Evolutionary conservation across 2,888 invertebrate species (phyloP), one percentile per base, ranked within the genome.

Genomic region (Agrotis clavis): DNA sequence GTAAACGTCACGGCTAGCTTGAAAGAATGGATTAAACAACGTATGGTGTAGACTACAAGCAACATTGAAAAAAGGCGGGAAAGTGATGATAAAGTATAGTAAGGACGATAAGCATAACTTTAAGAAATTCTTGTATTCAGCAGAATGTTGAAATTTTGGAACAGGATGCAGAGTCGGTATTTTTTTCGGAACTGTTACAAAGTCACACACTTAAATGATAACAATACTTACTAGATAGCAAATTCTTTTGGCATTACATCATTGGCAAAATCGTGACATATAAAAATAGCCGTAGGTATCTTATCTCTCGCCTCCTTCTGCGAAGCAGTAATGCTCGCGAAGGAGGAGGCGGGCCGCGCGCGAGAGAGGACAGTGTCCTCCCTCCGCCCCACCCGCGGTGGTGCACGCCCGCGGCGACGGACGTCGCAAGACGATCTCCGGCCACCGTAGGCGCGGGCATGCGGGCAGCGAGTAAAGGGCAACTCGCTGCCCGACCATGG

Each of bases 281-380:
- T 25, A 25, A 62, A 63, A 63, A 63, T 54, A 56, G 16, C 16
- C 56, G 30, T 16, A n/a, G n/a, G n/a, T n/a, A n/a, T n/a, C n/a
- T n/a, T n/a, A n/a, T n/a, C n/a, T n/a, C n/a, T n/a, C n/a, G n/a
- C n/a, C n/a, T n/a, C n/a, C n/a, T n/a, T n/a, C n/a, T n/a, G n/a
- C n/a, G n/a, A n/a, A n/a, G n/a, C n/a, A n/a, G n/a, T n/a, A n/a
- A n/a, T n/a, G n/a, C n/a, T n/a, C n/a, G n/a, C n/a, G n/a, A n/a
- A n/a, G n/a, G n/a, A n/a, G n/a, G n/a, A n/a, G n/a, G n/a, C n/a
- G n/a, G n/a, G n/a, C n/a, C n/a, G n/a, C n/a, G n/a, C n/a, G n/a
- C n/a, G n/a, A n/a, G n/a, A n/a, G n/a, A n/a, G n/a, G n/a, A n/a
- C n/a, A n/a, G n/a, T n/a, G n/a, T n/a, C n/a, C n/a, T n/a, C n/a